phyloP scores from a whole-genome alignment of 2,113 vertebrate genomes.

The Caranx ignobilis region DNA sequence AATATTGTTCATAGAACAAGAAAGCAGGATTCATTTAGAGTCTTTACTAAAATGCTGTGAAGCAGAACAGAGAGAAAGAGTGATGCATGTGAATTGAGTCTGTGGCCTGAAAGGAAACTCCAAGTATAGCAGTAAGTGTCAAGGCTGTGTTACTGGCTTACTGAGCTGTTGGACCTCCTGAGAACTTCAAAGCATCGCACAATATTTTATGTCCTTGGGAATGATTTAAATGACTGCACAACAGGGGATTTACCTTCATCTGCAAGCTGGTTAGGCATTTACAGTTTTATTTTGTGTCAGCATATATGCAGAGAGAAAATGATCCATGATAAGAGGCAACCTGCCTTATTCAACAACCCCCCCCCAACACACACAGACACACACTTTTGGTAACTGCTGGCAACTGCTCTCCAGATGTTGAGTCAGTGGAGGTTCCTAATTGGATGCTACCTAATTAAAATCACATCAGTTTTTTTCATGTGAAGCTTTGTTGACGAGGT shows the following conservation, averaged over 20 bases:
- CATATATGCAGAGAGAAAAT: constrained; percentile 34
- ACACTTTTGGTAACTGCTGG: constrained; percentile 1
- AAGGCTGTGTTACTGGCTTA: constrained; percentile 10
- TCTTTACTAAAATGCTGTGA: constrained; percentile 43
- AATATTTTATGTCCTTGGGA: constrained; percentile 22
- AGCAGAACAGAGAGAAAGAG: constrained; percentile 51
- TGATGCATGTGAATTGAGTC: constrained; percentile 33
- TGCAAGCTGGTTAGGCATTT: constrained; percentile 26
- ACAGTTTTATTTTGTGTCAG: constrained; percentile 37
- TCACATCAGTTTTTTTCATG: constrained; percentile 2
- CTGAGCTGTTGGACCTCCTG: constrained; percentile 27
- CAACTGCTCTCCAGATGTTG: constrained; percentile 39
- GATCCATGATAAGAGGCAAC: constrained; percentile 28
- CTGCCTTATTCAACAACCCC: background rate
- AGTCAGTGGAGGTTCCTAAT: constrained; percentile 46
- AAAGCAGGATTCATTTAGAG: constrained; percentile 32
- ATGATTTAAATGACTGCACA: constrained; percentile 31
- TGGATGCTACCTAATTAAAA: constrained; percentile 60
- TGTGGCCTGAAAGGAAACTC: constrained; percentile 37
- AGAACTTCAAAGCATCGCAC: constrained; percentile 10
- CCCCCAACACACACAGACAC: background rate
- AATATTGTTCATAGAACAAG: constrained; percentile 44
- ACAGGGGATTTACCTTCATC: constrained; percentile 25
- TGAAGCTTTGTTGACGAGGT: constrained; percentile 47
- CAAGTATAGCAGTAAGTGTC: constrained; percentile 31